Base-by-base conservation (phyloP, 2,113 vertebrate genomes). In the Eulemur macaco region DNA sequence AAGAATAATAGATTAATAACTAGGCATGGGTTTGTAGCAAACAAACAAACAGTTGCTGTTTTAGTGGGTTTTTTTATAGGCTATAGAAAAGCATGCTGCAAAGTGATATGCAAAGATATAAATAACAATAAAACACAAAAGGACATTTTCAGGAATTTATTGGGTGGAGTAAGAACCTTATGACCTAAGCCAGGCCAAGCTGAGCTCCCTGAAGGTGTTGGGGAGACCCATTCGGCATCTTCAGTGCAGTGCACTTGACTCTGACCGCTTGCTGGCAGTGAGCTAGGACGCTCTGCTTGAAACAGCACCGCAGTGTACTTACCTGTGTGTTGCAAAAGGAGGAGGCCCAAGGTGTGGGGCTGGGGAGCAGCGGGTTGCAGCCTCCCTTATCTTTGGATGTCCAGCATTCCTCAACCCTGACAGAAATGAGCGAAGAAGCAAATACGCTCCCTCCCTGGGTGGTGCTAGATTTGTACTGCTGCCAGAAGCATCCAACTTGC, bases 401-500 rank as follows among this genome's bases (percentile, higher is more conserved):
- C 98, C 98, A 98, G 98, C 98, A 98, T 99, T 97, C 98, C 99
- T 98, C 98, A 89, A 52, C 97, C 96, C 98, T 97, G 93, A 98
- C 98, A 98, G 98, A 97, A 98, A 15, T 50, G 97, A 98, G 97
- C 95, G 81, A 97, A 98, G 98, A 98, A 98, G 98, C 96, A 97
- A 96, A 94, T 94, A 96, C 96, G 87, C 98, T 98, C 97, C 94
- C 97, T 98, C 98, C 98, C 96, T 97, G 97, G 97, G 97, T 98
- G 98, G 98, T 99, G 99, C 98, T 98, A 98, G 97, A 98, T 98
- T 98, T 99, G 98, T 98, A 98, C 95, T 85, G 95, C 97, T 98
- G 99, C 99, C 98, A 99, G 98, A 96, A 98, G 94, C 98, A 98
- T 98, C 96, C 97, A 98, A 99, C 97, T 98, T 99, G 97, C 89